Evolutionary conservation across 2,797 vertebrate genomes (phyloP), one percentile per base, ranked within the genome.

Genomic region (Etheostoma nigrum): DNA sequence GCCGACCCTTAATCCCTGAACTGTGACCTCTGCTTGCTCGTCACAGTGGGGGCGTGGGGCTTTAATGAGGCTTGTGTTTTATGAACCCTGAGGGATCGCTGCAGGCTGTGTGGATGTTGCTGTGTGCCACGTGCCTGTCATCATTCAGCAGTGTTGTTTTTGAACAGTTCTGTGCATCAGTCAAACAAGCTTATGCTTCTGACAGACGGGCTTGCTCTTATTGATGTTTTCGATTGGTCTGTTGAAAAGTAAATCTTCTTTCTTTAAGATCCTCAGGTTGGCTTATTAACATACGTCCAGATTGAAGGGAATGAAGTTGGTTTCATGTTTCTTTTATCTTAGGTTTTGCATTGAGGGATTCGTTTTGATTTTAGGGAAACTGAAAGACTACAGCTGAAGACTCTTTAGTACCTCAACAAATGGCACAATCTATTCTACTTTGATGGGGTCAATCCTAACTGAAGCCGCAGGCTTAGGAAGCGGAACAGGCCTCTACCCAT

Each of bases 391-490:
- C 55, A 76, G 66, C 82, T 81, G 74, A 88, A 90, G 81, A 85
- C 82, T 88, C 72, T 86, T 85, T 90, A 92, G 87, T 81, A 91
- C 83, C 76, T 85, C 84, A 88, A 87, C 88, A 92, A 89, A 91
- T 91, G 87, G 82, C 64, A 85, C 86, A 88, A 85, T 88, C 86
- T 88, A 86, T 80, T 79, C 81, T 53, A 75, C 89, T 92, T 92
- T 92, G 92, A 92, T 87, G 79, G 90, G 91, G 91, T 92, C 87
- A 88, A 93, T 86, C 88, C 90, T 80, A 67, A 89, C 74, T 78
- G 85, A 91, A 91, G 86, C 87, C 89, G 82, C 61, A 51, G 83
- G 91, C 88, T 93, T 93, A 93, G 90, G 91, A 88, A 88, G 88
- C 81, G 87, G 89, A 93, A 90, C 86, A 86, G 85, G 80, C 86